Evolutionary conservation across 2,888 invertebrate species (phyloP).

Genomic region (Nasonovia ribisnigri): DNA sequence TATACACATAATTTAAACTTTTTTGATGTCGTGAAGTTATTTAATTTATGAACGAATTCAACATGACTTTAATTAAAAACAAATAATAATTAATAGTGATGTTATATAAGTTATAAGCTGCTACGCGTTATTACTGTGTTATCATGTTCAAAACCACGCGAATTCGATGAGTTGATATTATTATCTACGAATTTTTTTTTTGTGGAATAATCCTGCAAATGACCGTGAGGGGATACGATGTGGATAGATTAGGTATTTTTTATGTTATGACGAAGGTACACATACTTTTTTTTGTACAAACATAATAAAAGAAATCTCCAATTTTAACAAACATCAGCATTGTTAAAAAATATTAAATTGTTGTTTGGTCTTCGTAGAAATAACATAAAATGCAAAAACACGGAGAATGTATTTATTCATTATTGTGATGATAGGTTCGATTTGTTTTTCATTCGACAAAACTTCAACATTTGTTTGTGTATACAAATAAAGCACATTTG

Average conservation of each 20-base stretch:
- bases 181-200: background rate
- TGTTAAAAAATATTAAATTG: background rate
- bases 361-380: background rate
- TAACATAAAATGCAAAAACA: background rate
- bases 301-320: background rate
- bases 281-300: background rate
- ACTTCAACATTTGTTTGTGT: background rate
- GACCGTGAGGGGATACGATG: background rate
- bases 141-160: background rate
- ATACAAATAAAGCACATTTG: background rate
- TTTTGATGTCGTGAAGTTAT: background rate
- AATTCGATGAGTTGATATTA: background rate
- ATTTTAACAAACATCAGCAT: background rate
- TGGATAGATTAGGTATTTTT: background rate
- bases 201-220: background rate
- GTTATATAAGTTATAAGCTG: background rate
- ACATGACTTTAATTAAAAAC: slow-evolving; percentile 39
- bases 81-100: slow-evolving; percentile 22
- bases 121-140: background rate
- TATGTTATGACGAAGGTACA: background rate
- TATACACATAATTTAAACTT: slow-evolving; percentile 8
- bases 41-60: background rate
- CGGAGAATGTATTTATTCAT: background rate
- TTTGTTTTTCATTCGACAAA: background rate
- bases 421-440: background rate